Base-by-base conservation (phyloP, 64 coral and sea anemone species). In the Porites australiensis region DNA sequence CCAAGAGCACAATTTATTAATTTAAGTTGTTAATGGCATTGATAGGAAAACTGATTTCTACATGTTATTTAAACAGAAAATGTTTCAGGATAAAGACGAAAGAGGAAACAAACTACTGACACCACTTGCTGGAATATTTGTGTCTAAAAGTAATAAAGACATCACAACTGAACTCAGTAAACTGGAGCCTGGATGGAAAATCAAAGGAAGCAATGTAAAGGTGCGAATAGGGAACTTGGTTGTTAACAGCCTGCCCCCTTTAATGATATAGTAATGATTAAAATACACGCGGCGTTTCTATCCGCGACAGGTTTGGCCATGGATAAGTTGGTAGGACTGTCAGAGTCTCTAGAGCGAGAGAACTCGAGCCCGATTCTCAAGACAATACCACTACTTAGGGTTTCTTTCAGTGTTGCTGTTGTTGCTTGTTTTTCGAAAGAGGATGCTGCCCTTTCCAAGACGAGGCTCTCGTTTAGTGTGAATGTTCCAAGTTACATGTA, bases 161-260 rank as follows among this genome's bases (percentile, higher is more conserved):
- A 82, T 82, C 79, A 82, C 44, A 64, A 82, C 48, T 47, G 60
- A 66, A 16, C 15, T 82, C 21, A 47, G 6, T 64, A 4, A 27
- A 10, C 23, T 82, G 3, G 58, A 82, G 64, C 27, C 58, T 3
- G 79, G 79, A 82, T 82, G 58, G 58, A 61, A 64, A 37, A 47
- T 82, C 58, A 82, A 65, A 82, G 79, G 44, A 64, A 82, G 44
- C 59, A 64, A 82, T 43, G 79, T 64, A 4, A 63, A 82, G 79
- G 79, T 82, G 64, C 22, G 8, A 5, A 50, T 13, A 74, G 7
- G 6, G 13, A 49, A 12, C 44, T 19, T 13, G 4, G 8, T 11
- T 2, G 8, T 52, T 37, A 37, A 37, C 27, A 37, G 27, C 27
- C 27, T 37, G 27, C 27, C 27, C 27, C 27, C 27, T 37, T 37